Evolutionary conservation across 92 coral and sea anemone species (phyloP).

Genomic region (Ricordea florida): DNA sequence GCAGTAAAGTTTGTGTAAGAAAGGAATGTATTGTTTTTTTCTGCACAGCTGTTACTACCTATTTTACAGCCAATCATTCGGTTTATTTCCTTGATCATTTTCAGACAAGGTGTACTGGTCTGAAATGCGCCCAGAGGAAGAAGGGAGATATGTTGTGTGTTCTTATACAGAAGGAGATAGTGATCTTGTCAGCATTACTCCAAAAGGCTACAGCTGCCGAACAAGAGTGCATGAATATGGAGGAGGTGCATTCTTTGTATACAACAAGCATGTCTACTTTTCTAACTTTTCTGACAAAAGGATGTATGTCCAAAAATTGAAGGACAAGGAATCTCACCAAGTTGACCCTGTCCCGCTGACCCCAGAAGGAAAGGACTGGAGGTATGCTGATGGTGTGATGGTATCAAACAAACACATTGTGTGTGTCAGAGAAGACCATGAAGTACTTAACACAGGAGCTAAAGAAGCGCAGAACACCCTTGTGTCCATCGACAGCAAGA

Average conservation of each 20-base stretch:
- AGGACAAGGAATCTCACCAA: conserved; percentile 12
- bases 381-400: conserved; percentile 91
- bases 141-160: conserved; percentile 81
- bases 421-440: conserved; percentile 97
- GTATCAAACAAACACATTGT: conserved; percentile 51
- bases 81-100: neutral
- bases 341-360: conserved; percentile 49
- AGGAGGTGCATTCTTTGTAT: conserved; percentile 90
- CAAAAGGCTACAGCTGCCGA: conserved; percentile 77
- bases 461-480: conserved; percentile 82
- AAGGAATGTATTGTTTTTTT: no score
- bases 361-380: conserved; percentile 80
- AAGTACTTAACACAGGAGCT: conserved; percentile 60
- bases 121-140: conserved; percentile 85
- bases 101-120: conserved; percentile 80
- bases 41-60: no score
- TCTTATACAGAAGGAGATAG: conserved; percentile 53
- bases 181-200: conserved; percentile 63
- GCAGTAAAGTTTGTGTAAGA: no score
- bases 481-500: conserved; percentile 78
- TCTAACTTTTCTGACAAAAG: conserved; percentile 92
- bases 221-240: conserved; percentile 95
- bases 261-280: conserved; percentile 85
- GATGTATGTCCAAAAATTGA: conserved; percentile 76
- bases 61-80: neutral